A percentile compares a stretch with the other conserved stretches of the same genome.
phyloP scores from a whole-genome alignment of 2,888 invertebrate genomes.

The Thereva unica region DNA sequence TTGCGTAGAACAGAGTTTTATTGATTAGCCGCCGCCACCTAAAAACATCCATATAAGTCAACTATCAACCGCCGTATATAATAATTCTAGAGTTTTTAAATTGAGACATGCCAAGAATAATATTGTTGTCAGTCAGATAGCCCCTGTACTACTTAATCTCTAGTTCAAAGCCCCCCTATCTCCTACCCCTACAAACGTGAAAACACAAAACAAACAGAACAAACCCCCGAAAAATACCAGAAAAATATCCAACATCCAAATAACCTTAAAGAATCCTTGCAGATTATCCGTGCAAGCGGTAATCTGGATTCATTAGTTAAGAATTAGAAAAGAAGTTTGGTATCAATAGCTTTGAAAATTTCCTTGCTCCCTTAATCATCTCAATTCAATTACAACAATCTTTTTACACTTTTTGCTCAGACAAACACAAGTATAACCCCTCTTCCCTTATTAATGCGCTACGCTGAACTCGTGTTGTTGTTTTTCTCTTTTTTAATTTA shows the following conservation, averaged over 20 bases:
- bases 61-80: constrained; percentile 31
- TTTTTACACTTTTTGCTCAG: constrained; percentile 24
- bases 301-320: constrained; percentile 8
- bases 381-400: too few species aligned
- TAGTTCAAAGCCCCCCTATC: background rate
- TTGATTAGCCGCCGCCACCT: constrained; percentile 69
- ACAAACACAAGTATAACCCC: background rate
- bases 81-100: constrained; percentile 32
- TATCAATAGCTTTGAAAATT: too few species aligned
- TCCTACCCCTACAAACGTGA: too few species aligned
- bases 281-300: too few species aligned
- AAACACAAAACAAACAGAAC: too few species aligned
- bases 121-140: constrained; percentile 25
- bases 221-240: too few species aligned
- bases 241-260: too few species aligned
- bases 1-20: constrained; percentile 99
- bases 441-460: constrained; percentile 5
- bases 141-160: constrained; percentile 30
- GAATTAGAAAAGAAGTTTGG: constrained; percentile 13
- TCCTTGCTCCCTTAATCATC: too few species aligned
- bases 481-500: constrained; percentile 21
- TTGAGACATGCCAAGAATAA: constrained; percentile 29
- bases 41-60: constrained; percentile 23
- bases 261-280: too few species aligned
- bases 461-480: constrained; percentile 12